Percentiles rank a stretch among this genome's conserved stretches.
phyloP scores from a whole-genome alignment of 2,888 invertebrate species.

The Rugalucina vietnamica region DNA sequence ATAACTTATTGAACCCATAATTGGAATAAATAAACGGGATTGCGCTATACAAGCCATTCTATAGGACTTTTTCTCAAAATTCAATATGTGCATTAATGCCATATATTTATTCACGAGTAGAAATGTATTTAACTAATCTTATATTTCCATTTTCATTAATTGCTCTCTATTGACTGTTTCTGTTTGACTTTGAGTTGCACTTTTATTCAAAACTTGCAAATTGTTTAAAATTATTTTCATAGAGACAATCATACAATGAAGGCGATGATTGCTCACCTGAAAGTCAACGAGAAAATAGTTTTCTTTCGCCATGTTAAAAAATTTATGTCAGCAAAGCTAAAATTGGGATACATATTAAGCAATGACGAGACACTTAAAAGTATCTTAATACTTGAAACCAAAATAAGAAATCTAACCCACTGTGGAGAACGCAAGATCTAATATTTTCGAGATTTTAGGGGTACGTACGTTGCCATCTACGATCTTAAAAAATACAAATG shows the following conservation, averaged over 20 bases:
- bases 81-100: background rate
- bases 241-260: background rate
- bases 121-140: background rate
- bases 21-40: background rate
- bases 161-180: background rate
- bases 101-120: background rate
- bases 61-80: background rate
- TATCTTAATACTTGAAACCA: too few species aligned
- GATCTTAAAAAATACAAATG: too few species aligned
- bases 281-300: background rate
- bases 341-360: background rate
- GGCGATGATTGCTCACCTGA: background rate
- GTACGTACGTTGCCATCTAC: too few species aligned
- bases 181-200: background rate
- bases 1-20: background rate
- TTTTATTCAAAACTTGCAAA: background rate
- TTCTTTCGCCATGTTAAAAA: background rate
- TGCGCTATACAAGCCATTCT: background rate
- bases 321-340: background rate
- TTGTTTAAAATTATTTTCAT: background rate
- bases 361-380: too few species aligned
- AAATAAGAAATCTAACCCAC: too few species aligned
- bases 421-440: too few species aligned
- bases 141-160: background rate
- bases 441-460: too few species aligned